Percentiles rank a stretch among this genome's conserved stretches.
Evolutionary conservation across 2,797 vertebrate species (phyloP).

Genomic region (Cetoscarus ocellatus): DNA sequence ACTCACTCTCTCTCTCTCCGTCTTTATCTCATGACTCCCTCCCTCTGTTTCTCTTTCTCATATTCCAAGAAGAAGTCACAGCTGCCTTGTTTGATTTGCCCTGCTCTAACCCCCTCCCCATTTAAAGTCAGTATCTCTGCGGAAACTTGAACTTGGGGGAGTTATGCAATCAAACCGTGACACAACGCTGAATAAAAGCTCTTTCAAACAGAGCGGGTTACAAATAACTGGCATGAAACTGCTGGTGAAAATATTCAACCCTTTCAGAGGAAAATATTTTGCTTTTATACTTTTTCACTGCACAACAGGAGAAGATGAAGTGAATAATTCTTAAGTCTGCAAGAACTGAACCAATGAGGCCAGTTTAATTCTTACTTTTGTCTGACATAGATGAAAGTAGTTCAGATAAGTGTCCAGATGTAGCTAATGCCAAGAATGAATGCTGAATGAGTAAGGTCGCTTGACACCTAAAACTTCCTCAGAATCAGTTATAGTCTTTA

Average conservation of each 20-base stretch:
- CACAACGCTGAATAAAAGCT: slow-evolving; percentile 42
- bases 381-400: too few species aligned
- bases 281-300: not conserved
- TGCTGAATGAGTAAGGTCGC: too few species aligned
- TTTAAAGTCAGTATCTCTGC: slow-evolving; percentile 45
- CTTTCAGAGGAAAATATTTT: not conserved
- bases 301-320: not conserved
- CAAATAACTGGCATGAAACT: slow-evolving; percentile 1
- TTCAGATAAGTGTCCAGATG: too few species aligned
- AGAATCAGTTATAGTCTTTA: too few species aligned
- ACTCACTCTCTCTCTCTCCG: slow-evolving; percentile 15
- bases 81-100: slow-evolving; percentile 53
- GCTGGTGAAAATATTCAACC: not conserved
- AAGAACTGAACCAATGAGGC: too few species aligned
- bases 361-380: too few species aligned
- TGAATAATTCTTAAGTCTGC: too few species aligned
- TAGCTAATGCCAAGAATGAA: too few species aligned
- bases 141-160: slow-evolving; percentile 40
- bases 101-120: slow-evolving; percentile 33
- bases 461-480: too few species aligned
- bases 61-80: slow-evolving; percentile 58
- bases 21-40: slow-evolving; percentile 39
- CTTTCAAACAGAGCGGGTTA: slow-evolving; percentile 5
- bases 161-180: slow-evolving; percentile 50
- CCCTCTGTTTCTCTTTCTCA: slow-evolving; percentile 37